Percentiles rank a stretch among this genome's conserved stretches.
phyloP scores from a whole-genome alignment of 2,113 vertebrate genomes.

The Loxodonta africana region DNA sequence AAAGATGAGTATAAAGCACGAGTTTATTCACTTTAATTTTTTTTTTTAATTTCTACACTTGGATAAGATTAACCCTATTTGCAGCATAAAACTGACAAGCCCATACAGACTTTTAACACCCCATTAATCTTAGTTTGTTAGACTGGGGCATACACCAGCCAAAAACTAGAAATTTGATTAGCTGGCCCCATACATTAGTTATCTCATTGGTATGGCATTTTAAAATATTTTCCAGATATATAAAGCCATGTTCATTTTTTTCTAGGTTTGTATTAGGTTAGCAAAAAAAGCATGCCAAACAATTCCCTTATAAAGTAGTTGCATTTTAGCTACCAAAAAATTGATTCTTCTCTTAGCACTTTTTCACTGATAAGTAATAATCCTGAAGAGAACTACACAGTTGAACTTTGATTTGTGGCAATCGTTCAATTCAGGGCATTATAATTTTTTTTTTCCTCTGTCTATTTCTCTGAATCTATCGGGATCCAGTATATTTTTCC shows the following conservation, averaged over 20 bases:
- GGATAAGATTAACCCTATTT: constrained; percentile 80
- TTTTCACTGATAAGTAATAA: constrained; percentile 73
- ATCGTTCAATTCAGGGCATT: constrained; percentile 26
- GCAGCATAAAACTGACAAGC: constrained; percentile 72
- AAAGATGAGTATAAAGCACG: constrained; percentile 66
- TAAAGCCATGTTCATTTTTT: constrained; percentile 41
- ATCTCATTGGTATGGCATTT: constrained; percentile 81
- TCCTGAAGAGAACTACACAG: background rate
- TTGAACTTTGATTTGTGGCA: constrained; percentile 70
- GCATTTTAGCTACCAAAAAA: constrained; percentile 51
- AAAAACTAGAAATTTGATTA: constrained; percentile 72
- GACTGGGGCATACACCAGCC: constrained; percentile 50
- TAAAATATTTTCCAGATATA: constrained; percentile 83
- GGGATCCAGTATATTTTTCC: constrained; percentile 61
- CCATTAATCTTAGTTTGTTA: constrained; percentile 74
- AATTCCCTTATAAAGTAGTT: constrained; percentile 49
- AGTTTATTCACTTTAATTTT: constrained; percentile 76
- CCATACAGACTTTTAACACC: constrained; percentile 76
- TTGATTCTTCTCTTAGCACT: constrained; percentile 42
- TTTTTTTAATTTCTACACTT: constrained; percentile 76
- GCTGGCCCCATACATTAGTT: constrained; percentile 65
- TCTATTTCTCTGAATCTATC: constrained; percentile 67
- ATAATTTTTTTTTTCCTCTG: background rate
- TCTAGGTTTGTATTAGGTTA: constrained; percentile 62
- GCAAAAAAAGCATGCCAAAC: constrained; percentile 51